Percentiles rank a stretch among this genome's conserved stretches.
Evolutionary conservation across 1,140 invertebrate species (phyloP).

Genomic region (Drosophila nebulosa): DNA sequence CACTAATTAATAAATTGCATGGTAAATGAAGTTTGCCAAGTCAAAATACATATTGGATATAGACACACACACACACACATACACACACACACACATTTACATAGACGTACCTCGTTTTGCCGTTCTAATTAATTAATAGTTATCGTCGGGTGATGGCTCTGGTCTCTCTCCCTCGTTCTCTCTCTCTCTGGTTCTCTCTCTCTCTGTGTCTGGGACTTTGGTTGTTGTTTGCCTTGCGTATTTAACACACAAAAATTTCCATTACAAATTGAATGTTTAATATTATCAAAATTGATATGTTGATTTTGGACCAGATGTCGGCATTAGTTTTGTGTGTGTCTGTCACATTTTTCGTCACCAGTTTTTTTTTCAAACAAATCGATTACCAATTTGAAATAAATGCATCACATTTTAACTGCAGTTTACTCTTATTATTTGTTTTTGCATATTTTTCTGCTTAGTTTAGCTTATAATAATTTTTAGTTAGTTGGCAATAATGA

Average conservation of each 20-base stretch:
- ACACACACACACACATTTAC: no score
- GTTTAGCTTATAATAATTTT: not conserved
- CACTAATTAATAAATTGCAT: slow-evolving; percentile 64
- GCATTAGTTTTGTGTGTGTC: slow-evolving; percentile 5
- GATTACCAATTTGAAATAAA: slow-evolving; percentile 24
- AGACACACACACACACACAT: not conserved
- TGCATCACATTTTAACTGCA: not conserved
- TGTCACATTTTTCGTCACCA: slow-evolving; percentile 18
- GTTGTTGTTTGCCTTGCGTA: not conserved
- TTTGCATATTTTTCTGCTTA: not conserved
- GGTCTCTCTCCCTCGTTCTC: not conserved
- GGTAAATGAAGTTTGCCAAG: slow-evolving; percentile 25
- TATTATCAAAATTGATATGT: slow-evolving; percentile 43
- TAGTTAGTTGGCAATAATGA: not conserved
- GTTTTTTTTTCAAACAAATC: slow-evolving; percentile 25
- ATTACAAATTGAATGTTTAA: slow-evolving; percentile 42
- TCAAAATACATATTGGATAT: not conserved
- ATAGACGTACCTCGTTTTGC: slow-evolving; percentile 52
- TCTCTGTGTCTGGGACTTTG: slow-evolving; percentile 9
- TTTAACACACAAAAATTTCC: not conserved
- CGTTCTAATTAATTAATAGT: slow-evolving; percentile 56
- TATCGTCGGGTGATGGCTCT: slow-evolving; percentile 14
- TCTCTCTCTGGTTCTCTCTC: not conserved
- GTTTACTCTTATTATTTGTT: not conserved
- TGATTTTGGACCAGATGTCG: slow-evolving; percentile 18